phyloP scores from a whole-genome alignment of 2,888 invertebrate species.

The Incurvaria masculella region DNA sequence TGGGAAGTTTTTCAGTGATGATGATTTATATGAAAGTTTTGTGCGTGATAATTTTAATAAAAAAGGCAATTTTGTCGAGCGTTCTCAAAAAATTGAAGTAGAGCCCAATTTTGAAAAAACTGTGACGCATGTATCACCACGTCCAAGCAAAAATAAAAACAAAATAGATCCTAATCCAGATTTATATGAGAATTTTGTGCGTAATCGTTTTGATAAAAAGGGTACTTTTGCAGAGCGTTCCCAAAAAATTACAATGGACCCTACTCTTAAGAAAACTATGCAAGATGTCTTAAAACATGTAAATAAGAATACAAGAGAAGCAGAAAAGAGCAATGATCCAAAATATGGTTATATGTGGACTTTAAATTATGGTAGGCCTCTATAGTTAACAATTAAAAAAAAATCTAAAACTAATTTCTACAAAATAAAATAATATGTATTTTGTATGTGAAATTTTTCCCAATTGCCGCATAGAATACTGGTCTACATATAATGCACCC shows the following conservation, averaged over 20 bases:
- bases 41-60: conserved; percentile 47
- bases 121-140: conserved; percentile 37
- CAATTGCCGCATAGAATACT: too few relatives aligned
- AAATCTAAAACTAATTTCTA: too few relatives aligned
- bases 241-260: conserved; percentile 27
- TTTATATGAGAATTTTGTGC: conserved; percentile 46
- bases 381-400: conserved; percentile 17
- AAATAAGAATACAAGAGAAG: conserved; percentile 35
- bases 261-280: conserved; percentile 31
- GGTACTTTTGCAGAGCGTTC: conserved; percentile 34
- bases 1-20: conserved; percentile 24
- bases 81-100: conserved; percentile 27
- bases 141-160: conserved; percentile 35
- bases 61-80: conserved; percentile 31
- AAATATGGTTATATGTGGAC: conserved; percentile 53
- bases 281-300: conserved; percentile 40
- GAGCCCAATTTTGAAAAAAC: conserved; percentile 33
- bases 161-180: too few relatives aligned
- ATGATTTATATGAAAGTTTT: conserved; percentile 47
- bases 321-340: conserved; percentile 39
- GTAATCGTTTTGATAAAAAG: conserved; percentile 43
- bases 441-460: too few relatives aligned
- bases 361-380: conserved; percentile 48
- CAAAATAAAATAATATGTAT: too few relatives aligned
- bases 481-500: too few relatives aligned